Conservation (phyloP, 1,140 invertebrate genomes). For the Laupala kohalensis region DNA sequence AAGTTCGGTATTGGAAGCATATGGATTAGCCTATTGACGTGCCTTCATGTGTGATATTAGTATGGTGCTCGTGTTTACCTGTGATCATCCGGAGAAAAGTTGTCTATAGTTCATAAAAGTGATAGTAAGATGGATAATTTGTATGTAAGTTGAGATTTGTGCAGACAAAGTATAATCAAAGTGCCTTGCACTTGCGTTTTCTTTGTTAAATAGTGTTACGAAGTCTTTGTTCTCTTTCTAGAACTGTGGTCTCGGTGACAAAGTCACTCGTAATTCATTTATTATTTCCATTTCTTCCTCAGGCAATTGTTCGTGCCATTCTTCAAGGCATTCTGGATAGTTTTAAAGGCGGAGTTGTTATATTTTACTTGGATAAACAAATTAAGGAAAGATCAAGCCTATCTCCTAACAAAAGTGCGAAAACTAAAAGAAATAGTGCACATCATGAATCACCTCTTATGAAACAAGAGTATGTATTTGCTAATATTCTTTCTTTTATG, state of each 20-base stretch:
- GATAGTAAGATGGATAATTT: background rate
- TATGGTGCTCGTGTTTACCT: too few species aligned
- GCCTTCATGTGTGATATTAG: too few species aligned
- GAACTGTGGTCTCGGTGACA: too few species aligned
- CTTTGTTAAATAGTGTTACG: background rate
- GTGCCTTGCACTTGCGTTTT: background rate
- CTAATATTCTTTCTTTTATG: too few species aligned
- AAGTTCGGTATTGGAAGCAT: too few species aligned
- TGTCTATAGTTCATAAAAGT: too few species aligned
- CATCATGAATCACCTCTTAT: slow-evolving; percentile 19
- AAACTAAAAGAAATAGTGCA: slow-evolving; percentile 12
- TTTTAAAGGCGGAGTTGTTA: slow-evolving; percentile 47
- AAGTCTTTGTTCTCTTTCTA: background rate
- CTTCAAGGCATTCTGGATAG: slow-evolving; percentile 53
- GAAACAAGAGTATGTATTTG: background rate
- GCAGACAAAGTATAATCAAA: background rate
- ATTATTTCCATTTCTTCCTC: slow-evolving; percentile 21
- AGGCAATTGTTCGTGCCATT: slow-evolving; percentile 48
- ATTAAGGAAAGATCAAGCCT: slow-evolving; percentile 44
- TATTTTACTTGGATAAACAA: slow-evolving; percentile 57
- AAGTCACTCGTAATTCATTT: background rate
- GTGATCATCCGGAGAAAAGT: too few species aligned
- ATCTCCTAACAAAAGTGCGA: slow-evolving; percentile 32
- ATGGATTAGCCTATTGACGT: too few species aligned
- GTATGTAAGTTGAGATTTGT: background rate